A percentile compares a stretch with the other conserved stretches of the same genome.
Conservation (phyloP, 2,113 vertebrate genomes). For the Salvator merianae region DNA sequence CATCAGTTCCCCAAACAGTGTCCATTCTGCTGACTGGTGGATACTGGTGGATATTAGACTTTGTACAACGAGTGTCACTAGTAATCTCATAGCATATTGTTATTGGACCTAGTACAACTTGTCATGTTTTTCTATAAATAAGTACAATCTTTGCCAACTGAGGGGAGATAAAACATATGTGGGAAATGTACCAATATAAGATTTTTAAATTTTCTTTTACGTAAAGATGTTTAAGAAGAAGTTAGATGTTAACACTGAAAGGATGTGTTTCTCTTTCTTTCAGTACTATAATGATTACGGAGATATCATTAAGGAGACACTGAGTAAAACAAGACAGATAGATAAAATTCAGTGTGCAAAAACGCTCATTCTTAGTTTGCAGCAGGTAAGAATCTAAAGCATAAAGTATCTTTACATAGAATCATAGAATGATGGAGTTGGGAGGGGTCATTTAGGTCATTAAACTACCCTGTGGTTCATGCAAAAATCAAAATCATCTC, state of each 20-base stretch:
- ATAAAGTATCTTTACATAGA: too few relatives aligned
- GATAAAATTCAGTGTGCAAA: constrained; percentile 99
- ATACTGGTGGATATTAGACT: too few relatives aligned
- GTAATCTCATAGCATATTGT: neutral
- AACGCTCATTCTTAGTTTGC: constrained; percentile 98
- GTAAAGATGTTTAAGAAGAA: neutral
- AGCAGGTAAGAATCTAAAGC: constrained; percentile 85
- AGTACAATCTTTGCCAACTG: neutral
- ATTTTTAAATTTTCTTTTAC: neutral
- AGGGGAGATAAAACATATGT: neutral
- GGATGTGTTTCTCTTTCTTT: constrained; percentile 38
- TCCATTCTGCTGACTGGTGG: too few relatives aligned
- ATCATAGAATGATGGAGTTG: too few relatives aligned
- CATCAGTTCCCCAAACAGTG: too few relatives aligned
- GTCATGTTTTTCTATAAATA: neutral
- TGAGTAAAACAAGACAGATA: constrained; percentile 98
- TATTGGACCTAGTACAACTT: neutral
- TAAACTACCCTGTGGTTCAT: too few relatives aligned
- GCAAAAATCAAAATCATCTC: neutral
- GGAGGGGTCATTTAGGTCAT: too few relatives aligned
- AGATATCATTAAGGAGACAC: constrained; percentile 98
- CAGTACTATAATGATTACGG: constrained; percentile 99
- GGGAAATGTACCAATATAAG: too few relatives aligned
- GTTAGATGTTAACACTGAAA: neutral
- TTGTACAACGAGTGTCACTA: too few relatives aligned